Evolutionary conservation across 2,113 vertebrate genomes (phyloP).

Genomic region (Zosterops pallidus): DNA sequence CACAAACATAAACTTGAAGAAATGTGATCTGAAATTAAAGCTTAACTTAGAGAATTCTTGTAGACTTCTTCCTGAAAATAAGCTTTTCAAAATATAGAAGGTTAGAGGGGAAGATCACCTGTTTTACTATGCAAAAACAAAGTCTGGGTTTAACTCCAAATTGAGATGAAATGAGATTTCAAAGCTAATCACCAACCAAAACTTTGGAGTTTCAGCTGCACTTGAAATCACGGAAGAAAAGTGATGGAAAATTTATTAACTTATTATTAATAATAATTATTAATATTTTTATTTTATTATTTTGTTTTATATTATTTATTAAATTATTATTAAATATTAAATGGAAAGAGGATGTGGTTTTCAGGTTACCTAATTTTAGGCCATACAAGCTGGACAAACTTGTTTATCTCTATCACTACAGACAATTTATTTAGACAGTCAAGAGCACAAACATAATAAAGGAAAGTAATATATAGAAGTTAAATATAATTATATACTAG

Average conservation of each 20-base stretch:
- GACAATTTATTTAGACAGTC: background rate
- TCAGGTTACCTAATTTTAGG: background rate
- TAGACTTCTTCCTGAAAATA: background rate
- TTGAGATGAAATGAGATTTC: background rate
- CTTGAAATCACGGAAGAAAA: background rate
- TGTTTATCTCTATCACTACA: background rate
- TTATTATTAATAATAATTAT: background rate
- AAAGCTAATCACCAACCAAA: background rate
- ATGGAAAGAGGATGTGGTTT: background rate
- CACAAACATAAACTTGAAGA: background rate
- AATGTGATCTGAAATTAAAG: background rate
- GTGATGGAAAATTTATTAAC: background rate
- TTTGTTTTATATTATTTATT: no score
- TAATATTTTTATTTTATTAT: no score
- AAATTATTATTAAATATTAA: background rate
- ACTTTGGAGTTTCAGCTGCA: background rate
- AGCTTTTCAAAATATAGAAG: background rate
- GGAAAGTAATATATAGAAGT: background rate
- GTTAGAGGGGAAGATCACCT: background rate
- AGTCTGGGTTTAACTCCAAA: background rate
- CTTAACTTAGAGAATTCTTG: background rate
- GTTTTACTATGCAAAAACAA: background rate
- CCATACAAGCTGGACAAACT: background rate
- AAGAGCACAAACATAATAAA: background rate
- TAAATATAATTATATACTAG: background rate